Evolutionary conservation across 1,140 invertebrate species (phyloP).

Genomic region (Drosophila triauraria): DNA sequence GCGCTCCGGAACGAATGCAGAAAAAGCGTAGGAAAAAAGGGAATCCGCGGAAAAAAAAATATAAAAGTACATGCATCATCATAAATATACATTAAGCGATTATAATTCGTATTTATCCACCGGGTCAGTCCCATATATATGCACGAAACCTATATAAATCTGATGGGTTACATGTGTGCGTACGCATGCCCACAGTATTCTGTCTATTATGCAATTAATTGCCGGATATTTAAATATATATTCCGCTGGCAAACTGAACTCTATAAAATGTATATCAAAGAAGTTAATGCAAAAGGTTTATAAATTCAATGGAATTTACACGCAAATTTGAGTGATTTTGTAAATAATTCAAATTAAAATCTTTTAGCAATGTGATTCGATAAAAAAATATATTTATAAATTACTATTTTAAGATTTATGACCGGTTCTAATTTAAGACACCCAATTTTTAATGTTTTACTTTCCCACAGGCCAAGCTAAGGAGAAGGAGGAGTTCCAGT

Average conservation of each 20-base stretch:
- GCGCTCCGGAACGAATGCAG: not conserved
- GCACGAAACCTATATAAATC: slow-evolving; percentile 16
- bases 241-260: slow-evolving; percentile 18
- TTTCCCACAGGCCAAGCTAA: slow-evolving; percentile 84
- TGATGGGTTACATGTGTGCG: slow-evolving; percentile 3
- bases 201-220: slow-evolving; percentile 39
- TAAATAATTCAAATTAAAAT: too few species aligned
- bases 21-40: slow-evolving; percentile 6
- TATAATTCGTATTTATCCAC: slow-evolving; percentile 41
- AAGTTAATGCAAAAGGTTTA: slow-evolving; percentile 19
- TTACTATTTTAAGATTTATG: too few species aligned
- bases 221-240: slow-evolving; percentile 48
- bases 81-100: slow-evolving; percentile 63
- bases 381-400: too few species aligned
- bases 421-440: not conserved
- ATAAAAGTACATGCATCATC: slow-evolving; percentile 8
- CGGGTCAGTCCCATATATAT: not conserved
- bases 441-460: not conserved
- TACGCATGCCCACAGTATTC: slow-evolving; percentile 9
- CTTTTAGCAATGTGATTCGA: too few species aligned
- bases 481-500: slow-evolving; percentile 89
- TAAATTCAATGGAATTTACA: slow-evolving; percentile 1
- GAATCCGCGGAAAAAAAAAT: not conserved
- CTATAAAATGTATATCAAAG: not conserved
- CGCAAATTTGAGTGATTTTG: not conserved